Evolutionary conservation across 2,888 invertebrate genomes (phyloP).

Genomic region (Rhagonycha lutea): DNA sequence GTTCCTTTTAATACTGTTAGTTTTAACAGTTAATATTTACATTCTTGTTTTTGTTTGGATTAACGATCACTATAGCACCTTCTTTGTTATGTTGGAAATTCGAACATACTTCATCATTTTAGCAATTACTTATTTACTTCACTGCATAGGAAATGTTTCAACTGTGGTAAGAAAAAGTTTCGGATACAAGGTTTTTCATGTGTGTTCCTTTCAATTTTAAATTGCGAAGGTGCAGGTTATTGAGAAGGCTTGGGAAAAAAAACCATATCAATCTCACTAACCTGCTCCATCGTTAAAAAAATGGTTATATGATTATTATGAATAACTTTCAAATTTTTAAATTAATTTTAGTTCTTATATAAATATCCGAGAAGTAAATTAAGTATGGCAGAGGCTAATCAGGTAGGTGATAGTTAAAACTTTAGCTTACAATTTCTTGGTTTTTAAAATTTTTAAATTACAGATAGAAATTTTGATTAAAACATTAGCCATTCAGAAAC

Average conservation of each 20-base stretch:
- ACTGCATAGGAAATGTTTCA: slow-evolving; percentile 7
- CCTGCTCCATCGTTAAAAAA: too few species aligned
- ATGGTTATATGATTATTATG: neutral
- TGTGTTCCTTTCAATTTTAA: too few species aligned
- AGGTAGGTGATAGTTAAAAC: slow-evolving; percentile 31
- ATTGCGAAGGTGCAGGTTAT: too few species aligned
- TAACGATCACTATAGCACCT: slow-evolving; percentile 2
- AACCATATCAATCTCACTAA: too few species aligned
- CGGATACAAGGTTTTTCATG: neutral
- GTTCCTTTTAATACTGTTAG: slow-evolving; percentile 25
- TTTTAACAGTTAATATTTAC: slow-evolving; percentile 35
- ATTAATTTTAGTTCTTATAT: slow-evolving; percentile 39
- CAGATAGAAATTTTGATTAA: slow-evolving; percentile 42
- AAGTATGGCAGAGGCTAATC: slow-evolving; percentile 38
- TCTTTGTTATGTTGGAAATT: slow-evolving; percentile 28
- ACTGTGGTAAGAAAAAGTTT: slow-evolving; percentile 12
- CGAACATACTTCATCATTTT: slow-evolving; percentile 17
- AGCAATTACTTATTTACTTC: slow-evolving; percentile 19
- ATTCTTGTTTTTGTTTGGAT: slow-evolving; percentile 28
- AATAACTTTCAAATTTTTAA: neutral
- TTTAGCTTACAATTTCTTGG: neutral
- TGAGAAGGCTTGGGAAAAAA: too few species aligned
- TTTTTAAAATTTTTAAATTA: neutral
- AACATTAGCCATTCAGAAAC: slow-evolving; percentile 41
- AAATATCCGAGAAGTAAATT: slow-evolving; percentile 44